Conservation (phyloP, 2,888 invertebrate species). For the Drosophila cyrtoloma region DNA sequence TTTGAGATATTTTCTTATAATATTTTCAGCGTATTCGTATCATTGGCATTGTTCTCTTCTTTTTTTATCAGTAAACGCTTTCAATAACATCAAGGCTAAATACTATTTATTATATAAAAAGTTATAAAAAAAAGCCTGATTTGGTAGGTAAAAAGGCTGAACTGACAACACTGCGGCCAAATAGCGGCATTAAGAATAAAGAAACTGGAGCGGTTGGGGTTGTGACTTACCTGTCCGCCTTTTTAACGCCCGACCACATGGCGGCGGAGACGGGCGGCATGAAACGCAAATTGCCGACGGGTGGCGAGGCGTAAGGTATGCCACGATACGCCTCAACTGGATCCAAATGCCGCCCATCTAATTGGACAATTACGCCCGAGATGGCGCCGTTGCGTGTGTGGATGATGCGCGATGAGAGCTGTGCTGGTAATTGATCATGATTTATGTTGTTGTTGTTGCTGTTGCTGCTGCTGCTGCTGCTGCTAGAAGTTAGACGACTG, state of each 20-base stretch:
- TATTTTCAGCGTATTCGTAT: not conserved
- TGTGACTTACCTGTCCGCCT: conserved; percentile 89
- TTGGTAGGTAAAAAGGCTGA: not conserved
- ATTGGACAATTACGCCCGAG: conserved; percentile 93
- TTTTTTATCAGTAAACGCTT: not conserved
- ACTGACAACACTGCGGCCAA: not conserved
- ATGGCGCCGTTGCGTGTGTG: conserved; percentile 95
- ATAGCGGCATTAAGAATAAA: conserved; percentile 23
- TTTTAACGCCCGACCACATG: conserved; percentile 95
- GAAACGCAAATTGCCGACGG: conserved; percentile 94
- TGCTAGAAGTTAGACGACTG: conserved; percentile 46
- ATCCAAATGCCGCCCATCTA: conserved; percentile 92
- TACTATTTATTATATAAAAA: not conserved
- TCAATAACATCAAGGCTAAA: not conserved
- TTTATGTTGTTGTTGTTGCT: conserved; percentile 80
- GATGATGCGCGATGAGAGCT: conserved; percentile 93
- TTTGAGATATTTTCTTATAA: not conserved
- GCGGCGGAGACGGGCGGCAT: conserved; percentile 98
- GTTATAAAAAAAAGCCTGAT: no score
- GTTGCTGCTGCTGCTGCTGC: conserved; percentile 49
- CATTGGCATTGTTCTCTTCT: not conserved
- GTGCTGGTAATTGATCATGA: conserved; percentile 85
- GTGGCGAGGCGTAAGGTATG: conserved; percentile 97
- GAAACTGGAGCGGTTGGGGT: conserved; percentile 9
- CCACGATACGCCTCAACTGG: conserved; percentile 97